Conservation (phyloP, 2,797 vertebrate genomes). For the Gymnopithys bicolor region DNA sequence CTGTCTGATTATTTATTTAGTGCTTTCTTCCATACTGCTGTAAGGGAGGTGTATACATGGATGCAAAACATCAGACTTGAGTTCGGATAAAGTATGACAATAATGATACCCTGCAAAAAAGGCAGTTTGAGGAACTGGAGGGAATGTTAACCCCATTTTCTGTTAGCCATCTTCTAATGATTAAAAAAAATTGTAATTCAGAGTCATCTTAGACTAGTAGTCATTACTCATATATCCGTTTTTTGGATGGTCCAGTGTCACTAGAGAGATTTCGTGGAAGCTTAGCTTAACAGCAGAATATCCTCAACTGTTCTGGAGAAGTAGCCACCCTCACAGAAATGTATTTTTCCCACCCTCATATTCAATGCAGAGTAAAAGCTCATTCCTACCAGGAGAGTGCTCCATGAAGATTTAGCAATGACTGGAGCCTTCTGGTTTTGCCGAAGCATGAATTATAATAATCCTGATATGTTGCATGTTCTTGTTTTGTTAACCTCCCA, state of each 20-base stretch:
- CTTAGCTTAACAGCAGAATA: not conserved
- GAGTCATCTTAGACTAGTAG: not conserved
- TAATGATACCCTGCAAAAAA: not conserved
- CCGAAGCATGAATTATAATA: not conserved
- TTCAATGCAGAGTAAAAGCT: not conserved
- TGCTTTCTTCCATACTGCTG: not conserved
- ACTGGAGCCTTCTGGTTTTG: not conserved
- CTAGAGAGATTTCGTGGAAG: not conserved
- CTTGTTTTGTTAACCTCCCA: not conserved
- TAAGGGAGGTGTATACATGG: not conserved
- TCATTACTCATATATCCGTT: not conserved
- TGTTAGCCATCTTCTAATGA: not conserved
- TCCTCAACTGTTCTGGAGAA: not conserved
- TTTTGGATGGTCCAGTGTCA: not conserved
- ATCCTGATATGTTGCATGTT: not conserved
- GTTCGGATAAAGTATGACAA: not conserved
- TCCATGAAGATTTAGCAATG: not conserved
- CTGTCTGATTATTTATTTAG: constrained; percentile 37
- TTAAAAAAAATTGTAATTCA: not conserved
- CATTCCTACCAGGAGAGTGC: not conserved
- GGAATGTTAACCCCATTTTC: not conserved
- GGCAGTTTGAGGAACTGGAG: not conserved
- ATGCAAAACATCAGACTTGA: not conserved
- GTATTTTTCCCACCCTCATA: not conserved
- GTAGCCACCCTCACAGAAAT: not conserved